Percentiles rank a stretch among this genome's conserved stretches.
Evolutionary conservation across 1,140 invertebrate genomes (phyloP).

Genomic region (Bombus pyrosoma): DNA sequence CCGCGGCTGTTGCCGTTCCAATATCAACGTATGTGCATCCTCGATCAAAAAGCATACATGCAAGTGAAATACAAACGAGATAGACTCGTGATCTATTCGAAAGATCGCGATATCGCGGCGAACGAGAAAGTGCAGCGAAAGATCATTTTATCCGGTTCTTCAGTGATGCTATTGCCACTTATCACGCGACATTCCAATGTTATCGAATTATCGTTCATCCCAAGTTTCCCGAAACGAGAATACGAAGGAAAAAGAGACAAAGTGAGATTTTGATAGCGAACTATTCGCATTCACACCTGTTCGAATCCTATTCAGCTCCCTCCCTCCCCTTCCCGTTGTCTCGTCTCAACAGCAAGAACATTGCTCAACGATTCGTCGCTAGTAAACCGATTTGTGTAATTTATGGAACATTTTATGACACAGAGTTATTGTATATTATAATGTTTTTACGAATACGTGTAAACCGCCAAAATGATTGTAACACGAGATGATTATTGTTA

Average conservation of each 20-base stretch:
- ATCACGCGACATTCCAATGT: background rate
- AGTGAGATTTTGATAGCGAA: background rate
- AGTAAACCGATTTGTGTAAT: constrained; percentile 26
- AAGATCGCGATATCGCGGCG: background rate
- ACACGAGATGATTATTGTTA: constrained; percentile 38
- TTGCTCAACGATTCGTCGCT: constrained; percentile 52
- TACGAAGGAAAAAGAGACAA: background rate
- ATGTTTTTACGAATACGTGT: constrained; percentile 61
- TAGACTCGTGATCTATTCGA: background rate
- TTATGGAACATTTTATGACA: constrained; percentile 45
- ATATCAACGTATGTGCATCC: background rate
- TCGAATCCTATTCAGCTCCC: background rate
- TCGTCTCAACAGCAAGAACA: constrained; percentile 43
- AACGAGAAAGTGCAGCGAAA: background rate
- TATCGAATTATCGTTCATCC: constrained; percentile 2
- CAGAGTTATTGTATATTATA: constrained; percentile 61
- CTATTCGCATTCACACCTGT: background rate
- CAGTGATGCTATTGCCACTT: background rate
- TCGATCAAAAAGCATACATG: constrained; percentile 29
- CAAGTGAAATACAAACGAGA: background rate
- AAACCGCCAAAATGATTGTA: constrained; percentile 23
- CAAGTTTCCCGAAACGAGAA: background rate
- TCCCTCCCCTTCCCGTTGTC: constrained; percentile 6
- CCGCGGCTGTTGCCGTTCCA: too few relatives aligned
- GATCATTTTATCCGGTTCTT: background rate